Evolutionary conservation across 2,113 vertebrate genomes (phyloP).

Genomic region (Nibea coibor): DNA sequence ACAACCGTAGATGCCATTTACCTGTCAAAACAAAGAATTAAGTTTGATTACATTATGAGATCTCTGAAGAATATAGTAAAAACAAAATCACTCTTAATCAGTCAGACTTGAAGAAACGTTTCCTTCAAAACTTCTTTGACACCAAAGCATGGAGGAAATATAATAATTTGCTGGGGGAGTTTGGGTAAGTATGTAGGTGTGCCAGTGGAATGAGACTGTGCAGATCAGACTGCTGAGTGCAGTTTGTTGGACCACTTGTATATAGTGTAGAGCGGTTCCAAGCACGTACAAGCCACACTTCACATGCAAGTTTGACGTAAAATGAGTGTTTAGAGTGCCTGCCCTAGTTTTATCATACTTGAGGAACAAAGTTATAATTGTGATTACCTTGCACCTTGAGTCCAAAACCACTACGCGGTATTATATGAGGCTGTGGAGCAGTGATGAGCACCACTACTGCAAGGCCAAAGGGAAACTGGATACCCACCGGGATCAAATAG

Average conservation of each 20-base stretch:
- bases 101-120: conserved; percentile 33
- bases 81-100: conserved; percentile 41
- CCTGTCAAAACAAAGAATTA: conserved; percentile 45
- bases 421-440: conserved; percentile 77
- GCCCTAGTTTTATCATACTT: conserved; percentile 56
- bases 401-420: conserved; percentile 53
- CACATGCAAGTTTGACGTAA: conserved; percentile 59
- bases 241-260: conserved; percentile 59
- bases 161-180: conserved; percentile 38
- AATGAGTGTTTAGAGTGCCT: conserved; percentile 41
- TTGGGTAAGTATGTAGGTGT: conserved; percentile 40
- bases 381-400: conserved; percentile 52
- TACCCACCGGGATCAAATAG: conserved; percentile 70
- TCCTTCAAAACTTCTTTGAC: conserved; percentile 44
- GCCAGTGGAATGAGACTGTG: conserved; percentile 62
- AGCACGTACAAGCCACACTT: conserved; percentile 57
- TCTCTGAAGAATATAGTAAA: conserved; percentile 16
- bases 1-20: conserved; percentile 14
- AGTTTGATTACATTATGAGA: conserved; percentile 17
- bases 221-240: conserved; percentile 55
- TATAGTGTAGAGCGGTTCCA: conserved; percentile 57
- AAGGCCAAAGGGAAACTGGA: conserved; percentile 77
- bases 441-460: conserved; percentile 79
- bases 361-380: conserved; percentile 27
- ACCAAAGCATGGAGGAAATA: conserved; percentile 27